Evolutionary conservation across 2,888 invertebrate species (phyloP), one percentile per base, ranked within the genome.

Genomic region (Oxycera nigricornis): DNA sequence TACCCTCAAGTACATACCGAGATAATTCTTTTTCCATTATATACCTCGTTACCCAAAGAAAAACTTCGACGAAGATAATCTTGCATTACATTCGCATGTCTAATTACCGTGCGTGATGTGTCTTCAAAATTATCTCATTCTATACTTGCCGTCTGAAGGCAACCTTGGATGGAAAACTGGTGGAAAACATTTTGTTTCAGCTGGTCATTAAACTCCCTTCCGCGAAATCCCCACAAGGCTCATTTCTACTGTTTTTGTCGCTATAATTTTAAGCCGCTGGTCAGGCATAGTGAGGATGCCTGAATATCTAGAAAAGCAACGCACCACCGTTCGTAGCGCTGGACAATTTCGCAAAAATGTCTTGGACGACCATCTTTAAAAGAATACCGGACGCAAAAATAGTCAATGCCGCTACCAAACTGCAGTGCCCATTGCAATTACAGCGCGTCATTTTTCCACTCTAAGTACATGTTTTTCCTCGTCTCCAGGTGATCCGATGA

Each of bases 341-440:
- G 28, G 55, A 70, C 52, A 62, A 73, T 73, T 73, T 73, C 46
- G 26, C 62, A 73, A 73, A 73, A 73, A 73, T 73, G 73, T 46
- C 59, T 73, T 14, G 41, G 46, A 11, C 73, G 46, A 62, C 61
- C 59, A 62, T 73, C 50, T 73, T 73, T 73, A 72, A 72, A 73
- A 28, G 46, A 50, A 73, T 73, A 62, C 73, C 73, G 73, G 62
- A 62, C 62, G 73, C 62, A 62, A 62, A 73, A 73, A 73, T 73
- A 61, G 46, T 59, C 62, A 31, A 61, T 73, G 62, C 62, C 50
- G 41, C 59, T 72, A 68, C 68, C 55, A 73, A 62, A 73, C 73
- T 61, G 41, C 62, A 6, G 55, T 72, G 30, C 2, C 65, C 20
- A 65, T 31, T 55, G 70, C 70, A 70, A 70, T 70, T 70, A 70